These are phyloP conservation scores for Trimorus sp. DNA, from an alignment of 2,888 invertebrate genomes.

Conservation along the genomic window DNA sequence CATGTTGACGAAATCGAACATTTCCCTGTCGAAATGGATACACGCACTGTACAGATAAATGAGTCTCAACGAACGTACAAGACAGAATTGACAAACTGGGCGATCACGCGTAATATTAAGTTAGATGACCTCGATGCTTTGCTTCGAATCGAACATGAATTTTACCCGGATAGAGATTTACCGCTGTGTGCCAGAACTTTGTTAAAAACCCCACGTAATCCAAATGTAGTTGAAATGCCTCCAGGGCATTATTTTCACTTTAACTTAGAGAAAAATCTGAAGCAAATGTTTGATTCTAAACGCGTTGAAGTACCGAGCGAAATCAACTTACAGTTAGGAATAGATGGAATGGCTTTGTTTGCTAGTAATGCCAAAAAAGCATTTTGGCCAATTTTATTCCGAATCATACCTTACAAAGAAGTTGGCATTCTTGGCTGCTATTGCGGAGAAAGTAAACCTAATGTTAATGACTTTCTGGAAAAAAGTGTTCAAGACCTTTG, in stretches of 20 bases:
- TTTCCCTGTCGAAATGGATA: not conserved
- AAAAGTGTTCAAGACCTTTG: not conserved
- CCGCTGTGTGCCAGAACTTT: constrained; percentile 6
- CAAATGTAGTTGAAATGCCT: constrained; percentile 1
- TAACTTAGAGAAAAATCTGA: constrained; percentile 5
- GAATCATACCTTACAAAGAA: not conserved
- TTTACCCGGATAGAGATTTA: constrained; percentile 1
- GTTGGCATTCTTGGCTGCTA: constrained; percentile 15
- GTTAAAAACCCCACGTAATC: constrained; percentile 7
- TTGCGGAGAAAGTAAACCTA: constrained; percentile 4
- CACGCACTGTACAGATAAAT: not conserved
- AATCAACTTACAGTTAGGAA: constrained; percentile 3
- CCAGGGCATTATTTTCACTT: constrained; percentile 32
- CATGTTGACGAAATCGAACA: not conserved
- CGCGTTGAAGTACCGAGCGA: not conserved
- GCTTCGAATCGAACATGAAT: not conserved
- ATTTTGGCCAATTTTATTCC: constrained; percentile 18
- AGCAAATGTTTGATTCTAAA: not conserved
- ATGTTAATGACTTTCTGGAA: too few species aligned
- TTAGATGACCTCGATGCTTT: not conserved
- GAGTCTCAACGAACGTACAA: constrained; percentile 1
- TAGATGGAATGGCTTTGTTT: constrained; percentile 14
- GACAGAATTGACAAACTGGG: not conserved
- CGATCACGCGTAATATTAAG: not conserved
- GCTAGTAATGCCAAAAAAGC: not conserved